phyloP scores from a whole-genome alignment of 1,140 invertebrate genomes.

The Sycophila sp. region DNA sequence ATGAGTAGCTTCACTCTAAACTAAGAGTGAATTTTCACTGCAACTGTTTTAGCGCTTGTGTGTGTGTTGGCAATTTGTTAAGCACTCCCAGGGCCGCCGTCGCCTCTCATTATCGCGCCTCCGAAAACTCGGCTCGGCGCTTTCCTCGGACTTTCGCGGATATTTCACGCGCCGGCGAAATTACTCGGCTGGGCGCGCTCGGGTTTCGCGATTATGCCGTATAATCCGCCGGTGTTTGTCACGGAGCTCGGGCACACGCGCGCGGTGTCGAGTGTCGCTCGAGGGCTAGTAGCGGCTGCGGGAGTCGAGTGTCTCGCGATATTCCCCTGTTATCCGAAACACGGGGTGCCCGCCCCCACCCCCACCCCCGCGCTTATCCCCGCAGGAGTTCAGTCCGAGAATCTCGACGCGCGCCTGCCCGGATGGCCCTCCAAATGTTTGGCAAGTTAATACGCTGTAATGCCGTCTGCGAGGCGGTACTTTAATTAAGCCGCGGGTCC shows the following conservation, averaged over 20 bases:
- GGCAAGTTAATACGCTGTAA: conserved; percentile 40
- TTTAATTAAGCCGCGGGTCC: conserved; percentile 34
- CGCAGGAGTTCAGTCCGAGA: conserved; percentile 49
- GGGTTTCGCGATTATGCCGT: conserved; percentile 59
- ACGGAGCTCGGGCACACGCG: conserved; percentile 37
- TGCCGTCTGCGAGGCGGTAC: conserved; percentile 28
- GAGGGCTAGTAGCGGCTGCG: too few species aligned
- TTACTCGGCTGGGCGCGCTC: conserved; percentile 44
- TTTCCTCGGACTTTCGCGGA: conserved; percentile 40
- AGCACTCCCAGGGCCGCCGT: background rate
- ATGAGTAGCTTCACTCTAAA: too few species aligned
- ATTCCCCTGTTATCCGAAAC: conserved; percentile 60
- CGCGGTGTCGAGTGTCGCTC: background rate
- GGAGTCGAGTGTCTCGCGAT: conserved; percentile 58
- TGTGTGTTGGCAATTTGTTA: conserved; percentile 24
- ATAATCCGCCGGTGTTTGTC: conserved; percentile 58
- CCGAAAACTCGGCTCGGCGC: too few species aligned
- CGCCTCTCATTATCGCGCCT: conserved; percentile 2
- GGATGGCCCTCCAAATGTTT: conserved; percentile 23
- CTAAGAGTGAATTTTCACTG: too few species aligned
- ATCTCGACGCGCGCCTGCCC: background rate
- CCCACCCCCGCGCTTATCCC: conserved; percentile 54
- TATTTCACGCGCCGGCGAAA: conserved; percentile 48
- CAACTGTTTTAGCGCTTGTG: too few species aligned
- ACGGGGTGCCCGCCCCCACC: too few species aligned